Evolutionary conservation across 2,888 invertebrate species (phyloP).

Genomic region (Phania funesta): DNA sequence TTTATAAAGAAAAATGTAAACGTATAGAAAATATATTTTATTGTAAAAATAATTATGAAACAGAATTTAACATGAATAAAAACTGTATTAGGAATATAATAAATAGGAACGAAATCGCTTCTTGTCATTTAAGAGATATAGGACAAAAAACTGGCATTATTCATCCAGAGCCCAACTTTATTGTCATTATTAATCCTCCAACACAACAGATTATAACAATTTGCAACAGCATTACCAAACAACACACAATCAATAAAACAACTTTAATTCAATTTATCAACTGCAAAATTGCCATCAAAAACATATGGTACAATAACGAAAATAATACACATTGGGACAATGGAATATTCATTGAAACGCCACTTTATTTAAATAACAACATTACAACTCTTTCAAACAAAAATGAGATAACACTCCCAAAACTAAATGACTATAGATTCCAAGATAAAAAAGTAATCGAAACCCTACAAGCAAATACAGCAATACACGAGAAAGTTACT

Average conservation of each 20-base stretch:
- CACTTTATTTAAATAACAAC: background rate
- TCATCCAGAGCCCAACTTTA: slow-evolving; percentile 15
- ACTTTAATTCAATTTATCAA: slow-evolving; percentile 18
- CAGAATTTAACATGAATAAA: slow-evolving; percentile 20
- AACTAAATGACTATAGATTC: slow-evolving; percentile 21
- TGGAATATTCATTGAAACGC: no score
- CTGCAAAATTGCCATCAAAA: slow-evolving; percentile 28
- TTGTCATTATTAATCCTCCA: slow-evolving; percentile 8
- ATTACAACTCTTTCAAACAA: background rate
- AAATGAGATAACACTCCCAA: slow-evolving; percentile 15
- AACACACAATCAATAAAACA: slow-evolving; percentile 22
- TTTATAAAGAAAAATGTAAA: slow-evolving; percentile 33
- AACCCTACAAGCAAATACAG: slow-evolving; percentile 2
- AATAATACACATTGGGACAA: no score
- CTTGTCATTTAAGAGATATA: background rate
- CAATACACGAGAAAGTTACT: slow-evolving; percentile 18
- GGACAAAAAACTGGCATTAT: slow-evolving; percentile 1
- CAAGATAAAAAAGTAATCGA: background rate
- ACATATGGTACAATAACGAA: slow-evolving; percentile 33
- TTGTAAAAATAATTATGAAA: slow-evolving; percentile 12
- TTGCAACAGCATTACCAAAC: slow-evolving; percentile 7
- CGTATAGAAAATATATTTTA: slow-evolving; percentile 15
- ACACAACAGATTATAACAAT: slow-evolving; percentile 4
- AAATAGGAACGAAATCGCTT: no score
- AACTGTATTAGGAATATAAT: background rate